A percentile compares a stretch with the other conserved stretches of the same genome.
phyloP scores from a whole-genome alignment of 2,797 vertebrate species.

The Eulemur coronatus region DNA sequence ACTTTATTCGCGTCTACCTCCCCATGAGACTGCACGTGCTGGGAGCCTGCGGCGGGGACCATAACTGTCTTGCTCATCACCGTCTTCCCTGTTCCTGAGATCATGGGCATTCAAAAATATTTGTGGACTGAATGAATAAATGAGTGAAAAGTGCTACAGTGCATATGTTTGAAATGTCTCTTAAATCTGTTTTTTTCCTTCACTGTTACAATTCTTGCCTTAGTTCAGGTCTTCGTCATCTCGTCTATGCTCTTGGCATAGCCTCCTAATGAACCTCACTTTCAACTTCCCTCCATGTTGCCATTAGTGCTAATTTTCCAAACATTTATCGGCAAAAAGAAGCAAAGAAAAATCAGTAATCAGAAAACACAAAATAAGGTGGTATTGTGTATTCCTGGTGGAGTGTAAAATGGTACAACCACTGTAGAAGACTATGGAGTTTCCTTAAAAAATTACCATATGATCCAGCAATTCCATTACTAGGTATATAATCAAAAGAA shows the following conservation, averaged over 20 bases:
- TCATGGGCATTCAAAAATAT: neutral
- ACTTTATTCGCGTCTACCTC: neutral
- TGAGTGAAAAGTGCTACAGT: neutral
- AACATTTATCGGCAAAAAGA: neutral
- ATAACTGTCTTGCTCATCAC: neutral
- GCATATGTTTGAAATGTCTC: neutral
- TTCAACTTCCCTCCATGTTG: neutral
- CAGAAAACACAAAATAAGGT: neutral
- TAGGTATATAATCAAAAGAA: neutral
- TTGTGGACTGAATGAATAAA: neutral
- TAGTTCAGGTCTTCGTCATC: neutral
- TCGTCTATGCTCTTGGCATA: neutral
- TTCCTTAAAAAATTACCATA: neutral
- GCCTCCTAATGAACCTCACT: neutral
- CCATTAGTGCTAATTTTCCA: neutral
- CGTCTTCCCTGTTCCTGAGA: neutral
- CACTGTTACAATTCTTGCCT: neutral
- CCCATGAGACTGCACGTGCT: neutral
- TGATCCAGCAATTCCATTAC: neutral
- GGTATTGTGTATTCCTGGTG: neutral
- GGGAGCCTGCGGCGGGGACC: neutral
- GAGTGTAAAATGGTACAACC: neutral
- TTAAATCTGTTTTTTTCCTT: neutral
- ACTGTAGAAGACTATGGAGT: neutral
- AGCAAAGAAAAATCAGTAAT: neutral